Conservation (phyloP, 2,797 vertebrate species). For the Leptodactylus fallax region DNA sequence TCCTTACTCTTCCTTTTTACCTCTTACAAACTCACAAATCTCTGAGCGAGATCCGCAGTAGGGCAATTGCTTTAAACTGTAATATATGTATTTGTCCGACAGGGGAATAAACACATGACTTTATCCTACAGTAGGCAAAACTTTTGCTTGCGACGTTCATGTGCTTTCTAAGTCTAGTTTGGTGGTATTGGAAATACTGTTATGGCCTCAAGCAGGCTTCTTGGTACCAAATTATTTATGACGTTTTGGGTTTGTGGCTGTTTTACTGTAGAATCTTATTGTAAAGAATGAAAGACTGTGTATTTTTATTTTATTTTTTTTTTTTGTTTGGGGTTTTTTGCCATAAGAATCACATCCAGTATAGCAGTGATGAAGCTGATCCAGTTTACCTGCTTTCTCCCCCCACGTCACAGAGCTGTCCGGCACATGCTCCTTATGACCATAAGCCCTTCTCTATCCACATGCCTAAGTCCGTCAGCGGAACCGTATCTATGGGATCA, state of each 20-base stretch:
- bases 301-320: background rate
- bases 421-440: slow-evolving; percentile 75
- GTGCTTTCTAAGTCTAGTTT: slow-evolving; percentile 82
- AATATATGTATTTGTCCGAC: slow-evolving; percentile 95
- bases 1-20: slow-evolving; percentile 82
- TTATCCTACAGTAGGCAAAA: slow-evolving; percentile 87
- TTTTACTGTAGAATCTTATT: slow-evolving; percentile 78
- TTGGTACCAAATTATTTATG: slow-evolving; percentile 84
- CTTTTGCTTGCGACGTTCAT: slow-evolving; percentile 84
- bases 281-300: slow-evolving; percentile 67
- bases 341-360: slow-evolving; percentile 11
- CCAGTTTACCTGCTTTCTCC: background rate
- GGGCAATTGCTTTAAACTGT: slow-evolving; percentile 90
- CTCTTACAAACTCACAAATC: slow-evolving; percentile 80
- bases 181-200: slow-evolving; percentile 80
- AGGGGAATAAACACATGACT: slow-evolving; percentile 93
- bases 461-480: background rate
- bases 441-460: slow-evolving; percentile 67
- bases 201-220: slow-evolving; percentile 84
- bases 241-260: slow-evolving; percentile 76
- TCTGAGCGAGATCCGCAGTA: slow-evolving; percentile 80
- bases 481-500: background rate
- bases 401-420: slow-evolving; percentile 80
- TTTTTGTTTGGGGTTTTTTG: background rate
- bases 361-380: background rate